phyloP scores from a whole-genome alignment of 2,113 vertebrate genomes.

The Psammodynastes pulverulentus region DNA sequence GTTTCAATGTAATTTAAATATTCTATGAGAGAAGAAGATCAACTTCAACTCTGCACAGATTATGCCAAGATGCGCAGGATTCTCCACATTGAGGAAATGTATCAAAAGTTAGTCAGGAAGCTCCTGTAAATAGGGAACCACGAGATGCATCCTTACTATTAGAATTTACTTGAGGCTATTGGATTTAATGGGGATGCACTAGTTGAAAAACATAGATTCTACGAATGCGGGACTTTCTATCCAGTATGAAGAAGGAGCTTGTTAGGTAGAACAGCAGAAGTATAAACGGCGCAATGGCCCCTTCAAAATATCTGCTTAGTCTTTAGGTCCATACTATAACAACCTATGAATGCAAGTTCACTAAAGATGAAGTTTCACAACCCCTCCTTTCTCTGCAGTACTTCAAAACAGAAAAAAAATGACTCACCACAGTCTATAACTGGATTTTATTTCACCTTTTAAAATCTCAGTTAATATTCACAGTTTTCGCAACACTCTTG shows the following conservation, averaged over 20 bases:
- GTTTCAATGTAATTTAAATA: background rate
- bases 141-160: background rate
- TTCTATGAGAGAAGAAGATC: background rate
- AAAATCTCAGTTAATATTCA: conserved; percentile 45
- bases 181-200: background rate
- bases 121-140: background rate
- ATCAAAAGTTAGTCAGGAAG: background rate
- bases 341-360: background rate
- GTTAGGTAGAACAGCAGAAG: background rate
- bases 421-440: background rate
- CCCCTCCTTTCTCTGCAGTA: background rate
- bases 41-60: background rate
- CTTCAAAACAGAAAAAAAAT: background rate
- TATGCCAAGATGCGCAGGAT: background rate
- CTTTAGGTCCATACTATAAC: background rate
- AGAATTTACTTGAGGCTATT: background rate
- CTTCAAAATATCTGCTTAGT: background rate
- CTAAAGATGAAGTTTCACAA: background rate
- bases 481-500: conserved; percentile 40
- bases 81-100: background rate
- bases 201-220: background rate
- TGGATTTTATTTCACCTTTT: background rate
- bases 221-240: too few species aligned
- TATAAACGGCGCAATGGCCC: background rate
- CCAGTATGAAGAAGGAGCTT: background rate